Conservation (phyloP, 2,888 invertebrate genomes). For the Idaea aversata region DNA sequence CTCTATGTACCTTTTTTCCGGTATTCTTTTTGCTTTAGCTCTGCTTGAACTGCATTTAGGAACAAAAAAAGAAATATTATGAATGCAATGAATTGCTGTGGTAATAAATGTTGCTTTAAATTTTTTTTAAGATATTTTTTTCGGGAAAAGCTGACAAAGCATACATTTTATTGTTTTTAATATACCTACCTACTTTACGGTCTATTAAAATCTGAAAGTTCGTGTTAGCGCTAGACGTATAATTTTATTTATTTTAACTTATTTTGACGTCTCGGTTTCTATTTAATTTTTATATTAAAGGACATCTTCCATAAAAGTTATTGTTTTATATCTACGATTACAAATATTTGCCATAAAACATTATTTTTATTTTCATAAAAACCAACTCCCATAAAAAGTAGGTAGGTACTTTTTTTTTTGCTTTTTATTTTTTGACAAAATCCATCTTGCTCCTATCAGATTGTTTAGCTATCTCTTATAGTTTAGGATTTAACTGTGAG, state of each 20-base stretch:
- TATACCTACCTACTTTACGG: slow-evolving; percentile 14
- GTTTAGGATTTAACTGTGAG: no score
- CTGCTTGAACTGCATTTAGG: neutral
- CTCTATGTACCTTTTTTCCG: slow-evolving; percentile 40
- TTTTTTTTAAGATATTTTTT: no score
- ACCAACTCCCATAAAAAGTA: neutral
- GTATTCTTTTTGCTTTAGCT: slow-evolving; percentile 27
- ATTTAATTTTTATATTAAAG: slow-evolving; percentile 21
- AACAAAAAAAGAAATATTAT: neutral
- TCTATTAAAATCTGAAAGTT: slow-evolving; percentile 42
- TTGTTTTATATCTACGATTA: slow-evolving; percentile 7
- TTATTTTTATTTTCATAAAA: neutral
- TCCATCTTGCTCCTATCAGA: no score
- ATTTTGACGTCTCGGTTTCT: slow-evolving; percentile 36
- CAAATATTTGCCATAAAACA: slow-evolving; percentile 12
- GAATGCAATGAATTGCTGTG: neutral
- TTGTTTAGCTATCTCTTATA: no score
- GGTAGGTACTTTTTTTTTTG: no score
- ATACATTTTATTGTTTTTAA: neutral
- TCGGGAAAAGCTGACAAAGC: neutral
- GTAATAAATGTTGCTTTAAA: neutral
- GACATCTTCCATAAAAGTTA: slow-evolving; percentile 13
- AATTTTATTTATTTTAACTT: slow-evolving; percentile 36
- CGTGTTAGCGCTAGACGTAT: slow-evolving; percentile 43
- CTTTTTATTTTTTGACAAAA: no score